Conservation (phyloP, 2,797 vertebrate genomes). For the Ctenosaura bakeri region DNA sequence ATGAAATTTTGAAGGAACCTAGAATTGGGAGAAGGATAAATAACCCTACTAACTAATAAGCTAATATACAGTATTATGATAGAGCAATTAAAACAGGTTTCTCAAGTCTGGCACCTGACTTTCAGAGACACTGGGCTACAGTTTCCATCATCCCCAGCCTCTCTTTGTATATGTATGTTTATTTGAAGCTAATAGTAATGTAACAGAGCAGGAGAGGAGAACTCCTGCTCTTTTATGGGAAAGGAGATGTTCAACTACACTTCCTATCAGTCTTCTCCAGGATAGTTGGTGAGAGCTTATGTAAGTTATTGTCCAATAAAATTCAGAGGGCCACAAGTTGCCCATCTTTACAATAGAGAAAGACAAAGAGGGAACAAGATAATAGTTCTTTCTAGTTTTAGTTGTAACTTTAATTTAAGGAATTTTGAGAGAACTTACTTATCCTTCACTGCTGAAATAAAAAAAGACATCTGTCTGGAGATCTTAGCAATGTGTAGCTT, state of each 20-base stretch:
- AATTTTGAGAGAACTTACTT: background rate
- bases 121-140: background rate
- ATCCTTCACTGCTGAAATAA: background rate
- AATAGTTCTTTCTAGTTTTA: background rate
- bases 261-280: no score
- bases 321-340: background rate
- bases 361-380: no score
- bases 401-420: background rate
- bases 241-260: background rate
- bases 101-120: background rate
- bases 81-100: background rate
- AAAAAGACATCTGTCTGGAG: background rate
- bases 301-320: no score
- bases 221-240: background rate
- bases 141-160: background rate
- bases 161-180: no score
- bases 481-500: conserved; percentile 1
- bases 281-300: no score
- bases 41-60: background rate
- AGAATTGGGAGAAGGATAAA: background rate
- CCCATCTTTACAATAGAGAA: background rate
- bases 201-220: background rate
- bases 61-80: background rate
- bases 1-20: background rate
- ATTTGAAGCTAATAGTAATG: background rate